phyloP scores from a whole-genome alignment of 2,888 invertebrate genomes.

The Galerucella nymphaeae region DNA sequence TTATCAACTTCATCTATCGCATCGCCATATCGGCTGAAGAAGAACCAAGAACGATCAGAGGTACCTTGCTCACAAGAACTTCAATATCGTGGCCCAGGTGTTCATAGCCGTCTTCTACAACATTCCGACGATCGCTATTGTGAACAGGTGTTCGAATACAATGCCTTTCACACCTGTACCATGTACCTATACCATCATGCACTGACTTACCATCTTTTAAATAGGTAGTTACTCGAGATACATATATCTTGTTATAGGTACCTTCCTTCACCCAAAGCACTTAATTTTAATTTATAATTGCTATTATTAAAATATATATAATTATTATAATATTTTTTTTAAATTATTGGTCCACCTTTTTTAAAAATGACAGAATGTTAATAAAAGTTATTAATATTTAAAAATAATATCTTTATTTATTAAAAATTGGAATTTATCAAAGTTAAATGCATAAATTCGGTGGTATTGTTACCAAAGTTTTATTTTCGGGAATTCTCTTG shows the following conservation, averaged over 20 bases:
- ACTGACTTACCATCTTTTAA: constrained; percentile 35
- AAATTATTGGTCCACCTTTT: too few species aligned
- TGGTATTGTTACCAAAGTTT: too few species aligned
- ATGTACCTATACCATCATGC: constrained; percentile 41
- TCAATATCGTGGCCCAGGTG: constrained; percentile 56
- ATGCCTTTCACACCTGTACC: constrained; percentile 61
- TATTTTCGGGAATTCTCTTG: background rate
- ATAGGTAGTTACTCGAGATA: background rate
- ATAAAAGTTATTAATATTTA: too few species aligned
- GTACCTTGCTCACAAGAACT: constrained; percentile 26
- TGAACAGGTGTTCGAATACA: constrained; percentile 59
- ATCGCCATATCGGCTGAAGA: constrained; percentile 30
- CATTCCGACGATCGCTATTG: constrained; percentile 55
- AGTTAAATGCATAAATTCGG: too few species aligned
- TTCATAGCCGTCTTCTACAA: constrained; percentile 59
- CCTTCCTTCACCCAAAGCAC: background rate
- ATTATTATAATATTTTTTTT: too few species aligned
- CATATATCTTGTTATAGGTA: background rate
- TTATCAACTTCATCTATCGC: constrained; percentile 19
- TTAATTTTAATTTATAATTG: background rate
- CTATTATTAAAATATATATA: background rate
- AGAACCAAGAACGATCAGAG: constrained; percentile 24
- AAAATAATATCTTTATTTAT: too few species aligned
- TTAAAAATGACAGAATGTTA: too few species aligned
- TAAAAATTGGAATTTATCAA: too few species aligned